Conservation (phyloP, 1,140 invertebrate species). For the Papilio polytes region DNA sequence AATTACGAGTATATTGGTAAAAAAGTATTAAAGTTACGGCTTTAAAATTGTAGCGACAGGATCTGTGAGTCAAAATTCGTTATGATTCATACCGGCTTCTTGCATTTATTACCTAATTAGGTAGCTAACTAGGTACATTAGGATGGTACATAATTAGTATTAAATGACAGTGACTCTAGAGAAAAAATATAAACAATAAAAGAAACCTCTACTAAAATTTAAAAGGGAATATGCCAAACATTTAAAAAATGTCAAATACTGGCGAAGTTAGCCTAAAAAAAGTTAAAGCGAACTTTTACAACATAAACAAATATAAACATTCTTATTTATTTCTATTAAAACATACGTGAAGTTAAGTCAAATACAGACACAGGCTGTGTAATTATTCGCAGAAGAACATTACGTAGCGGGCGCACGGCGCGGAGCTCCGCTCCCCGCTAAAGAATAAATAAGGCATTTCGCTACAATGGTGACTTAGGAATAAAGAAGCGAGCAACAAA, state of each 20-base stretch:
- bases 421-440: background rate
- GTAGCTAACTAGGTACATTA: too few species aligned
- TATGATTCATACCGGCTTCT: too few species aligned
- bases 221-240: background rate
- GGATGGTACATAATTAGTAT: too few species aligned
- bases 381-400: background rate
- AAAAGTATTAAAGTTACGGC: background rate
- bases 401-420: background rate
- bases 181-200: background rate
- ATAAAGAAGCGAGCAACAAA: constrained; percentile 25
- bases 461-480: constrained; percentile 10
- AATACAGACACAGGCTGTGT: background rate
- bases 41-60: background rate
- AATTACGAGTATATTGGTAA: background rate
- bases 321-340: background rate
- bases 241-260: too few species aligned
- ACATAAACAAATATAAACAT: background rate
- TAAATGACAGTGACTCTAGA: too few species aligned
- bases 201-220: background rate
- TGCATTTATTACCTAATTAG: too few species aligned
- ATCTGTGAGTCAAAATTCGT: background rate
- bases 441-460: constrained; percentile 18
- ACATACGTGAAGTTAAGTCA: background rate
- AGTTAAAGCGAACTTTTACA: background rate
- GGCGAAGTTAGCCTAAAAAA: background rate